Evolutionary conservation across 2,888 invertebrate species (phyloP).

Genomic region (Volucella inanis): DNA sequence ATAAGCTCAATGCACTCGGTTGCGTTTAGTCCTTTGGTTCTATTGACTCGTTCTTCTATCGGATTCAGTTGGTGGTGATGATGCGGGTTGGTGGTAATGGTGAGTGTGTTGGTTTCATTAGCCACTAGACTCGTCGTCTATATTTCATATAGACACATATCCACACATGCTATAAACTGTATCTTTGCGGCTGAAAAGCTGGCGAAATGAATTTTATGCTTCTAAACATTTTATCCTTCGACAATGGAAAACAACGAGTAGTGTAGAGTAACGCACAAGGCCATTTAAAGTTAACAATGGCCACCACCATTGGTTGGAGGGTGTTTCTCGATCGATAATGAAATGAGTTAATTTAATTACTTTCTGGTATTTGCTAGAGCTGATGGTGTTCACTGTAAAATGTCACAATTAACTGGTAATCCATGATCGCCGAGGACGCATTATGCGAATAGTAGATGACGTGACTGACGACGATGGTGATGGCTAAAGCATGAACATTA

Average conservation of each 20-base stretch:
- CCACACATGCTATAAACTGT: constrained; percentile 28
- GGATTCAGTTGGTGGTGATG: constrained; percentile 36
- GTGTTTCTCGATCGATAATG: constrained; percentile 51
- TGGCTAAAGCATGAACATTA: too few species aligned
- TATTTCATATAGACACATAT: not conserved
- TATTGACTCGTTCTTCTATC: constrained; percentile 19
- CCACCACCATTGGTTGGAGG: not conserved
- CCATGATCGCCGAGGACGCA: constrained; percentile 30
- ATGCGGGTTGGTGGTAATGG: constrained; percentile 44
- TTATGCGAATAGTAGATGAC: constrained; percentile 6
- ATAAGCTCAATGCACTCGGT: constrained; percentile 32
- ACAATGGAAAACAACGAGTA: not conserved
- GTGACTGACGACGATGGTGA: constrained; percentile 28
- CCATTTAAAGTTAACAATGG: not conserved
- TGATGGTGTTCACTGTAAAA: constrained; percentile 4
- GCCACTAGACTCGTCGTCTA: not conserved
- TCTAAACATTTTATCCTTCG: constrained; percentile 1
- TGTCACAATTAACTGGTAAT: constrained; percentile 59
- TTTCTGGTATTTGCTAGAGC: constrained; percentile 58
- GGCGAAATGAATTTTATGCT: constrained; percentile 33
- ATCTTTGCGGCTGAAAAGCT: constrained; percentile 28
- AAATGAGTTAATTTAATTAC: constrained; percentile 71
- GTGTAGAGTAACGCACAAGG: not conserved
- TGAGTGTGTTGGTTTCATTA: constrained; percentile 37
- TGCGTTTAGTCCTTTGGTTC: not conserved